Evolutionary conservation across 2,113 vertebrate genomes (phyloP).

Genomic region (Prionailurus viverrinus): DNA sequence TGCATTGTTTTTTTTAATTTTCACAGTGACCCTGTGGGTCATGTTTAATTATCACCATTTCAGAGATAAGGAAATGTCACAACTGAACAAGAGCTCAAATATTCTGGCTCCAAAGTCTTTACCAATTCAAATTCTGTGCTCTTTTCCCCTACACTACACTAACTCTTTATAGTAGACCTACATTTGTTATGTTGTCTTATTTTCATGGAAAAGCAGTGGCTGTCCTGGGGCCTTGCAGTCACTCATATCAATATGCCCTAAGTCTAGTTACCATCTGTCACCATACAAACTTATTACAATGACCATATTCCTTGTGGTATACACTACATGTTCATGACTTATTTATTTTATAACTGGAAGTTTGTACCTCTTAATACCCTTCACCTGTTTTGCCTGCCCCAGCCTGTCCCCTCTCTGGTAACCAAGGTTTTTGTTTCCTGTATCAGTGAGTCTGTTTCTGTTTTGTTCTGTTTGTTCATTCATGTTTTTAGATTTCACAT

Average conservation of each 20-base stretch:
- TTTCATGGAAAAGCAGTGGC: neutral
- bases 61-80: slow-evolving; percentile 37
- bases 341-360: neutral
- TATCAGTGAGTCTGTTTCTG: neutral
- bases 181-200: neutral
- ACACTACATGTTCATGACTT: neutral
- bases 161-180: neutral
- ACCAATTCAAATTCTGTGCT: neutral
- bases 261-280: neutral
- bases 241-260: neutral
- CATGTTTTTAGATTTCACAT: neutral
- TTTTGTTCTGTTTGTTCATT: neutral
- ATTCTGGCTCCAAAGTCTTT: neutral
- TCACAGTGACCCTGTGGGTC: neutral
- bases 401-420: neutral
- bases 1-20: slow-evolving; percentile 17
- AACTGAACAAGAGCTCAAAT: neutral
- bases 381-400: neutral
- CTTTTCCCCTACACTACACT: neutral
- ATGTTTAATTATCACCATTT: slow-evolving; percentile 44
- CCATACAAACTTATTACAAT: neutral
- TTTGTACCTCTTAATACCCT: neutral
- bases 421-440: neutral
- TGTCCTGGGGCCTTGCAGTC: neutral
- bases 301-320: neutral